Base-by-base conservation (phyloP, 1,140 invertebrate genomes). In the Planococcus citri region DNA sequence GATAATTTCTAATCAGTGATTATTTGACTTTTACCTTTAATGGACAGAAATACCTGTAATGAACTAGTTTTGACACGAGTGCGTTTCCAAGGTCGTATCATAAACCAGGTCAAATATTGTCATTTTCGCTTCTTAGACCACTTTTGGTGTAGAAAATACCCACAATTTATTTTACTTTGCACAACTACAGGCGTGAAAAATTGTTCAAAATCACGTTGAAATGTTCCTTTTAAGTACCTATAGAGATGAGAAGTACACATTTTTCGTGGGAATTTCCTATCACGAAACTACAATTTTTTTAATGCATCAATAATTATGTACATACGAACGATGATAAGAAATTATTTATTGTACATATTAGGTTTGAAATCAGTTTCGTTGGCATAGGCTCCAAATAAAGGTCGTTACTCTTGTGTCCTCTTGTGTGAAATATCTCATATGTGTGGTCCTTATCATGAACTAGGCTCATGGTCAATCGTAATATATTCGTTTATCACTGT, bases 381-480 rank as follows among this genome's bases (percentile, higher is more conserved):
- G 17, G 6, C 6, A n/a, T 51, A 51, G 29, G 41, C 3, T 17
- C 41, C 41, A 51, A 51, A 51, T 51, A 51, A 20, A 51, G 41
- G 41, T 51, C 41, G 41, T 51, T 51, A 51, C 41, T 51, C 41
- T 51, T 9, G 17, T n/a, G n/a, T n/a, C n/a, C n/a, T n/a, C n/a
- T n/a, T n/a, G n/a, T n/a, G n/a, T 51, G 41, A 51, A 51, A 51
- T 51, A 51, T 17, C 41, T 9, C n/a, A 51, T n/a, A 51, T 51
- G 41, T 51, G 17, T 51, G n/a, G 41, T 51, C 41, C 17, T 51
- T 51, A 51, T 51, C 41, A 51, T 17, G 41, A 51, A 51, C 6
- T 51, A 51, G 41, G 41, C 41, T 51, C 41, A 51, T 51, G 41
- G 41, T 51, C 41, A 51, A 51, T 51, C 41, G n/a, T n/a, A n/a